Base-by-base conservation (phyloP, 2,797 vertebrate genomes). In the Rhabdomys pumilio region DNA sequence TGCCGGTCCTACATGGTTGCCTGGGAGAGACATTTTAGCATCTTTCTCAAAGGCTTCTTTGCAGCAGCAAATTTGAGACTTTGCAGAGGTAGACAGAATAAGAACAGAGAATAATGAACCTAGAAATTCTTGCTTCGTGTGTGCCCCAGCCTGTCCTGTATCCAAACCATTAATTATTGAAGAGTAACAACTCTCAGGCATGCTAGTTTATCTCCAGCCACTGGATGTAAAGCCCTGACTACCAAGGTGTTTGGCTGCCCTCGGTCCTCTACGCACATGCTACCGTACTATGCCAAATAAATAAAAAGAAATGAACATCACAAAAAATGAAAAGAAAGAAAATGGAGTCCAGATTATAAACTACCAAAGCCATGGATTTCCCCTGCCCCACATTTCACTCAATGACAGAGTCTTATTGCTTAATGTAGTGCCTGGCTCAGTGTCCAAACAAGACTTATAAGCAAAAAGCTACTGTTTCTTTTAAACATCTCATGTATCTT, bases 41-140 rank as follows among this genome's bases (percentile, higher is more conserved):
- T 87, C 59, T 47, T 95, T 84, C 61, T n/a, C 80, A 94, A 90
- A 92, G 12, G 47, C 63, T 76, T 91, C 53, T 24, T n/a, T 29
- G 24, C 50, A 17, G 47, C 76, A 72, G 50, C 50, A 86, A 72
- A 72, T 82, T 53, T 57, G 7, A 90, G 17, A 17, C n/a, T 63
- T 79, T 89, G 3, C 50, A 85, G 76, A 94, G 53, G 44, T 38
- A 90, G 47, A 9, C 11, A 61, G 79, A 63, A 67, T 53, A 80
- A 44, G 73, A 59, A 76, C 65, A 61, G 38, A 76, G 90, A 50
- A 83, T 77, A 90, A 59, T 55, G 80, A 79, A 79, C 41, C 44
- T 2, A 38, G 57, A 20, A 19, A 24, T 85, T 79, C 67, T 77
- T 41, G 9, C 55, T 89, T 92, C n/a, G 14, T 47, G 31, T 44